Percentiles rank a stretch among this genome's conserved stretches.
phyloP scores from a whole-genome alignment of 37 sponge, comb jelly and placozoan species.

The Oscarella lobularis region DNA sequence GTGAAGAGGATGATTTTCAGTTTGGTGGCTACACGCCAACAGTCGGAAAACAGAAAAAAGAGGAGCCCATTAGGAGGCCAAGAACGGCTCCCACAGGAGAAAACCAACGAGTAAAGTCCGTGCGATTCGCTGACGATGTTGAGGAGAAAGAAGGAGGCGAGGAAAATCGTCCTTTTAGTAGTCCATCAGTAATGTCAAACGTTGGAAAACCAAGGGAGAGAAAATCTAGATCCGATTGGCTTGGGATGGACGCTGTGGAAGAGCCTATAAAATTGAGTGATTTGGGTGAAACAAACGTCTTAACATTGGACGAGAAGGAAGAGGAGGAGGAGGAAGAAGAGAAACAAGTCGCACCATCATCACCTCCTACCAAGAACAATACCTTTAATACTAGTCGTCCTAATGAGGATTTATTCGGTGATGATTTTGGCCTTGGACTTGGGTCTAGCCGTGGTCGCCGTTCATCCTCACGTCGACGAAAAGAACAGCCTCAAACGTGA shows the following conservation, averaged over 20 bases:
- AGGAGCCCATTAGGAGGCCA: background rate
- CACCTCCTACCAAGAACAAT: too few species aligned
- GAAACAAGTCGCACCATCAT: background rate
- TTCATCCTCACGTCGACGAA: background rate
- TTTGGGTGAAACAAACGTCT: background rate
- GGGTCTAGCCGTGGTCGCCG: background rate
- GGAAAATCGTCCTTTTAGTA: background rate
- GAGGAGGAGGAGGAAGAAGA: background rate
- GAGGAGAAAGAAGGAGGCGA: background rate
- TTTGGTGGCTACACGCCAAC: constrained; percentile 51
- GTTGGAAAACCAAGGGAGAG: background rate
- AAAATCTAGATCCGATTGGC: background rate
- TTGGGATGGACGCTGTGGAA: background rate
- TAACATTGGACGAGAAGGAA: background rate
- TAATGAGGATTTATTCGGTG: background rate
- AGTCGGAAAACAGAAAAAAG: background rate
- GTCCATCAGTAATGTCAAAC: background rate
- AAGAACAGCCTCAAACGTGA: background rate
- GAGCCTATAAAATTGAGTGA: background rate
- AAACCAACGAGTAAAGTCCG: background rate
- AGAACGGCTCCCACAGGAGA: background rate
- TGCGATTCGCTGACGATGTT: background rate
- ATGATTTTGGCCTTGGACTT: background rate
- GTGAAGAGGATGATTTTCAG: constrained; percentile 7
- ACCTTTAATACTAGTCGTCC: background rate